These are phyloP conservation scores for Cololabis saira DNA, from an alignment of 2,113 vertebrate genomes.

Conservation along the genomic window DNA sequence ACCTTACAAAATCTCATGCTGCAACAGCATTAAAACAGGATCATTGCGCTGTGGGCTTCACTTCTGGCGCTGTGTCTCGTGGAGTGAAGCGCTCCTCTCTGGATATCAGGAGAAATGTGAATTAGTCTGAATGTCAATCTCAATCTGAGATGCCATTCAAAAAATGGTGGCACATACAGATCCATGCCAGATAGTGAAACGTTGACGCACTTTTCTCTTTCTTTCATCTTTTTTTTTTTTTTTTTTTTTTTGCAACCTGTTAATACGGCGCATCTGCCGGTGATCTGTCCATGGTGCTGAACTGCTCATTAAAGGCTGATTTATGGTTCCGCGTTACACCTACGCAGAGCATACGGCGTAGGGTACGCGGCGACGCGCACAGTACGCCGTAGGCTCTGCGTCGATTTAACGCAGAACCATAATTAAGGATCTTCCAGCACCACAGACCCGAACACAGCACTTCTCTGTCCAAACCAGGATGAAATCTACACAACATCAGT, in stretches of 20 bases:
- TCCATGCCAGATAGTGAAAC: slow-evolving; percentile 3
- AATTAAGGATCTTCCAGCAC: slow-evolving; percentile 41
- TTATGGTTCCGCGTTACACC: too few species aligned
- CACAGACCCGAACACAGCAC: slow-evolving; percentile 21
- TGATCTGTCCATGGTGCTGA: slow-evolving; percentile 39
- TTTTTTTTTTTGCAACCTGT: slow-evolving; percentile 65
- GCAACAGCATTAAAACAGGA: not conserved
- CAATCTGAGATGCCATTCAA: not conserved
- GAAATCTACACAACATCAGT: not conserved
- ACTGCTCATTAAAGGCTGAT: slow-evolving; percentile 7
- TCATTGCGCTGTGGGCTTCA: not conserved
- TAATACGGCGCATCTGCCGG: slow-evolving; percentile 27
- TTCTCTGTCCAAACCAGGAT: not conserved
- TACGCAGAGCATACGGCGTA: too few species aligned
- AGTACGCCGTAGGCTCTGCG: too few species aligned
- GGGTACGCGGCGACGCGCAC: too few species aligned
- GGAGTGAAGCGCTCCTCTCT: slow-evolving; percentile 3
- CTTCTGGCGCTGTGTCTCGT: not conserved
- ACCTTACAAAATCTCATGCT: not conserved
- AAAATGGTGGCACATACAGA: not conserved
- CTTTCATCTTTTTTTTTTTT: too few species aligned
- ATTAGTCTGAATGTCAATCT: too few species aligned
- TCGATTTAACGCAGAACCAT: too few species aligned
- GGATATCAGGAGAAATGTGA: not conserved
- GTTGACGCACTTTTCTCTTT: too few species aligned